These are phyloP conservation scores for Sarcophaga bullata DNA, from an alignment of 1,140 invertebrate species.

Conservation along the genomic window DNA sequence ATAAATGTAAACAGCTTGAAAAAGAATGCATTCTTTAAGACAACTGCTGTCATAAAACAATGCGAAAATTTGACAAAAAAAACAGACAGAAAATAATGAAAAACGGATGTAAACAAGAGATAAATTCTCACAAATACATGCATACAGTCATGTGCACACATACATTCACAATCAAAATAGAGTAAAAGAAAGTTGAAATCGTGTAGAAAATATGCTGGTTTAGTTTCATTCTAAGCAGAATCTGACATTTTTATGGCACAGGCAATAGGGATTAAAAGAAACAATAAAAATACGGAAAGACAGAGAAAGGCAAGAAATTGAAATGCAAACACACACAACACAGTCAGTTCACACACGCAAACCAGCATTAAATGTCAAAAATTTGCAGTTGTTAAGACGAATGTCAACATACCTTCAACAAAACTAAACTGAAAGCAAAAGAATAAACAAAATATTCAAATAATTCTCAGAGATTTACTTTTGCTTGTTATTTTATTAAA, in stretches of 20 bases:
- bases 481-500: no score
- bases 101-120: constrained; percentile 2
- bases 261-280: background rate
- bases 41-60: background rate
- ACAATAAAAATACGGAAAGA: background rate
- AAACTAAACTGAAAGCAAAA: background rate
- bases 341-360: background rate
- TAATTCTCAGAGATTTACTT: no score
- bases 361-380: background rate
- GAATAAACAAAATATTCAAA: no score
- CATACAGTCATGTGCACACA: no score
- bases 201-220: no score
- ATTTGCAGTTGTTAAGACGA: background rate
- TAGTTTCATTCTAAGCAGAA: background rate
- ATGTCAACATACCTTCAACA: background rate
- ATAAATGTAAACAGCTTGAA: background rate
- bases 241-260: constrained; percentile 2
- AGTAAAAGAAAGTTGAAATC: background rate
- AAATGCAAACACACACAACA: background rate
- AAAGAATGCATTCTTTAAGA: background rate
- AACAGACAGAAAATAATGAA: background rate
- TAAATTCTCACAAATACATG: background rate
- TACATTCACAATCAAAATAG: background rate
- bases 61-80: background rate
- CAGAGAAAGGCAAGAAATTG: no score